Conservation (phyloP, 2,888 invertebrate species). For the Arctia plantaginis region DNA sequence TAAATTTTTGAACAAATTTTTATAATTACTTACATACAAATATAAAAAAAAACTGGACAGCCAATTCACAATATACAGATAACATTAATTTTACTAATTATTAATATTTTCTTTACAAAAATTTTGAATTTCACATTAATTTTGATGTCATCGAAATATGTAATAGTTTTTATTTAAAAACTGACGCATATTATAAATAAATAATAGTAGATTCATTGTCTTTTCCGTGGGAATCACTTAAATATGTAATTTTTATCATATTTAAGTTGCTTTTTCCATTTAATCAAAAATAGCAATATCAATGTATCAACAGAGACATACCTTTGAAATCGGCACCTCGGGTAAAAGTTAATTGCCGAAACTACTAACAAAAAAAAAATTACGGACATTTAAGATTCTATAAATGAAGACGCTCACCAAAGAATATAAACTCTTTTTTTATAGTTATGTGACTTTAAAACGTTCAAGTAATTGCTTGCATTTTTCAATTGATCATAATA, state of each 20-base stretch:
- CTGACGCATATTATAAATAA: neutral
- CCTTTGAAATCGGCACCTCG: neutral
- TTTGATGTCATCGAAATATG: slow-evolving; percentile 10
- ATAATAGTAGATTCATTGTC: neutral
- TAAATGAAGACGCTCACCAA: no score
- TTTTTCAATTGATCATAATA: no score
- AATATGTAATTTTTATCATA: neutral
- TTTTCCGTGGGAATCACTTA: neutral
- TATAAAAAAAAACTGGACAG: slow-evolving; percentile 27
- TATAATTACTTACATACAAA: slow-evolving; percentile 13
- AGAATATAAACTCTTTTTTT: no score
- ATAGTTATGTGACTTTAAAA: no score
- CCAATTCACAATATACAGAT: slow-evolving; percentile 28
- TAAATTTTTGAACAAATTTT: slow-evolving; percentile 13
- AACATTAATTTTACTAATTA: slow-evolving; percentile 12
- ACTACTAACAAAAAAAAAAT: no score
- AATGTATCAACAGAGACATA: neutral
- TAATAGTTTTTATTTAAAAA: slow-evolving; percentile 2
- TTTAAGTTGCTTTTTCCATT: neutral
- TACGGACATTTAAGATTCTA: no score
- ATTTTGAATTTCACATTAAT: slow-evolving; percentile 11
- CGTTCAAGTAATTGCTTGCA: no score
- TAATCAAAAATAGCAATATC: neutral
- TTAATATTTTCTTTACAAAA: slow-evolving; percentile 6
- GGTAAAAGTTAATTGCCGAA: neutral